These are phyloP conservation scores for Chunga burmeisteri DNA, from an alignment of 2,113 vertebrate genomes.

Conservation along the genomic window DNA sequence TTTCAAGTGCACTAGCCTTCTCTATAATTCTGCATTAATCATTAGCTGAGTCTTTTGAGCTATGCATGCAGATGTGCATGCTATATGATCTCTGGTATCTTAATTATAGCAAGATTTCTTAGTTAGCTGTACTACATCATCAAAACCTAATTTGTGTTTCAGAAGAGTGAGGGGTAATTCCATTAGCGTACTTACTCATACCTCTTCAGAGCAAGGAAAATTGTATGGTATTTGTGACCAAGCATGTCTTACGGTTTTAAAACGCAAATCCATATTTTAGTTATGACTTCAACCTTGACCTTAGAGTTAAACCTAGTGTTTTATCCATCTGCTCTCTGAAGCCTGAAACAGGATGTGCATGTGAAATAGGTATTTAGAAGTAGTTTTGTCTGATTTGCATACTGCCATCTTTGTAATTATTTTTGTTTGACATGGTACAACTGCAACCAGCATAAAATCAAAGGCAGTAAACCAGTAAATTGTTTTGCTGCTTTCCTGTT, in stretches of 20 bases:
- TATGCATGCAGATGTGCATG: neutral
- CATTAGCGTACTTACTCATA: neutral
- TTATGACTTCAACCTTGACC: constrained; percentile 60
- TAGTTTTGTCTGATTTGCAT: constrained; percentile 41
- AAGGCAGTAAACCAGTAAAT: constrained; percentile 62
- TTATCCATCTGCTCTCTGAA: constrained; percentile 23
- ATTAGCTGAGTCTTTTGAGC: neutral
- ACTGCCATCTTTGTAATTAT: constrained; percentile 50
- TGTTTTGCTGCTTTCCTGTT: constrained; percentile 59
- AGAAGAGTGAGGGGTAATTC: constrained; percentile 44
- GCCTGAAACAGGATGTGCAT: neutral
- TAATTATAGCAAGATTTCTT: constrained; percentile 33
- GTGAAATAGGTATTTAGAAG: neutral
- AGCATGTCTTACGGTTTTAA: constrained; percentile 20
- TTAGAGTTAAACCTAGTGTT: constrained; percentile 35
- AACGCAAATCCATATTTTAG: constrained; percentile 18
- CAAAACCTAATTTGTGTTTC: constrained; percentile 37
- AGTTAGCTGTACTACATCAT: neutral
- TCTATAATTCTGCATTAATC: neutral
- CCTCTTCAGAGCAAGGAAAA: neutral
- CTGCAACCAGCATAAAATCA: constrained; percentile 60
- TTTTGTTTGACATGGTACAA: constrained; percentile 60
- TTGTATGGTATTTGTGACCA: neutral
- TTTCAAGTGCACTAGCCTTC: neutral
- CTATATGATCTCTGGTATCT: constrained; percentile 4